phyloP scores from a whole-genome alignment of 1,140 invertebrate genomes.

The Oryzaephilus surinamensis region DNA sequence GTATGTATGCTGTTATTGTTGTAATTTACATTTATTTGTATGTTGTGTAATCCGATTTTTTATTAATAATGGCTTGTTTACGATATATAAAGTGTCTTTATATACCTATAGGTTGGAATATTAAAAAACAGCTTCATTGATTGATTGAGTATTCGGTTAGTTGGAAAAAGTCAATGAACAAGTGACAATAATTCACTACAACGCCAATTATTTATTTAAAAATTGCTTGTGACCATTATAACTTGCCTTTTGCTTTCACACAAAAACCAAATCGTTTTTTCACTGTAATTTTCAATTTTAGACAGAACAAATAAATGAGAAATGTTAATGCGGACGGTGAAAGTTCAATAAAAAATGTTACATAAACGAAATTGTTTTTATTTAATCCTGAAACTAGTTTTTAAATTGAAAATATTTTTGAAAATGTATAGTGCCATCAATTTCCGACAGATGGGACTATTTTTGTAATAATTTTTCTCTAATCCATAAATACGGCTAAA shows the following conservation, averaged over 20 bases:
- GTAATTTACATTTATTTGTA: constrained; percentile 14
- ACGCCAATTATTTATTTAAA: constrained; percentile 10
- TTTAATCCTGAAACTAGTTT: no score
- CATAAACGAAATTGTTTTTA: not conserved
- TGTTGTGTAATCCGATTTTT: constrained; percentile 6
- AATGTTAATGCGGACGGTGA: no score
- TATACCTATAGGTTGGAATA: constrained; percentile 6
- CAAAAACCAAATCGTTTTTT: constrained; percentile 4
- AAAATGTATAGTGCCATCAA: no score
- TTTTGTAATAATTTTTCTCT: no score
- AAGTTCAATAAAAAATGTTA: constrained; percentile 12
- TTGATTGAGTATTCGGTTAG: not conserved
- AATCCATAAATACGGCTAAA: no score
- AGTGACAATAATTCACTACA: constrained; percentile 16
- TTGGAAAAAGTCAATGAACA: constrained; percentile 7
- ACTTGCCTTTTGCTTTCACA: constrained; percentile 4
- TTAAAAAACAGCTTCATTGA: no score
- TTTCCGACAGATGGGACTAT: no score
- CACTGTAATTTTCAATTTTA: constrained; percentile 8
- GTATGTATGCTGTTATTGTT: constrained; percentile 12
- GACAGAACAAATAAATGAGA: constrained; percentile 5
- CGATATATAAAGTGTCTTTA: constrained; percentile 11
- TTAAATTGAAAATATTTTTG: no score
- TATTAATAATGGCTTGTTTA: no score
- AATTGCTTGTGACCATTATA: constrained; percentile 6